Percentiles rank a stretch among this genome's conserved stretches.
Conservation (phyloP, 2,113 vertebrate genomes). For the human region DNA sequence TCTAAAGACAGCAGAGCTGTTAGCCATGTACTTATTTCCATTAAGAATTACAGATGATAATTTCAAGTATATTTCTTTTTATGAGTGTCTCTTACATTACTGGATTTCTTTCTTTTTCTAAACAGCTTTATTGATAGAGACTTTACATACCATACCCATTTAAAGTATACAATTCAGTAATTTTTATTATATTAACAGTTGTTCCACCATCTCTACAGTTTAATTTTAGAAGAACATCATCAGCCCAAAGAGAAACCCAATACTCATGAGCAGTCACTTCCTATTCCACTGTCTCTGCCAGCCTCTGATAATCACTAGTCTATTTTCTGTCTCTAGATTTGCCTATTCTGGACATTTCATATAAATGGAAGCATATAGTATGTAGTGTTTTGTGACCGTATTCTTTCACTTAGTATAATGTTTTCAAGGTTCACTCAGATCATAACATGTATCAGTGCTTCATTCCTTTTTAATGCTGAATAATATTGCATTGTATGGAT, state of each 20-base stretch:
- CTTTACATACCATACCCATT: neutral
- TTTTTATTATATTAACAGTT: slow-evolving; percentile 26
- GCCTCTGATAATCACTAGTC: neutral
- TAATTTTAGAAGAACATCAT: slow-evolving; percentile 43
- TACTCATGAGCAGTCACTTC: neutral
- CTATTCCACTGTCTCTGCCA: neutral
- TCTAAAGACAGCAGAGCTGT: neutral
- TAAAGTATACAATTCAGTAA: neutral
- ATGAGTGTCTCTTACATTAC: neutral
- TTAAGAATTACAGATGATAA: slow-evolving; percentile 8
- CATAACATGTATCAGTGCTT: neutral
- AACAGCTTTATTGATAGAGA: slow-evolving; percentile 13
- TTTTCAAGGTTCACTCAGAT: slow-evolving; percentile 27
- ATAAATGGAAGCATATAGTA: neutral
- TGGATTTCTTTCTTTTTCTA: neutral
- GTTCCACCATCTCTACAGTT: neutral
- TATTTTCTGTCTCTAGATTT: slow-evolving; percentile 46
- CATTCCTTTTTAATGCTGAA: slow-evolving; percentile 29
- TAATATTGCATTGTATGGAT: neutral
- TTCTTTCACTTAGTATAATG: slow-evolving; percentile 25
- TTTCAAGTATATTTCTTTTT: slow-evolving; percentile 26
- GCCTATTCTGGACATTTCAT: slow-evolving; percentile 24
- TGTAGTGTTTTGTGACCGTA: neutral
- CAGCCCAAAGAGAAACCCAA: neutral
- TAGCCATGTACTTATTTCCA: neutral